A percentile compares a stretch with the other conserved stretches of the same genome.
phyloP scores from a whole-genome alignment of 2,888 invertebrate species.

The Penaeus monodon region DNA sequence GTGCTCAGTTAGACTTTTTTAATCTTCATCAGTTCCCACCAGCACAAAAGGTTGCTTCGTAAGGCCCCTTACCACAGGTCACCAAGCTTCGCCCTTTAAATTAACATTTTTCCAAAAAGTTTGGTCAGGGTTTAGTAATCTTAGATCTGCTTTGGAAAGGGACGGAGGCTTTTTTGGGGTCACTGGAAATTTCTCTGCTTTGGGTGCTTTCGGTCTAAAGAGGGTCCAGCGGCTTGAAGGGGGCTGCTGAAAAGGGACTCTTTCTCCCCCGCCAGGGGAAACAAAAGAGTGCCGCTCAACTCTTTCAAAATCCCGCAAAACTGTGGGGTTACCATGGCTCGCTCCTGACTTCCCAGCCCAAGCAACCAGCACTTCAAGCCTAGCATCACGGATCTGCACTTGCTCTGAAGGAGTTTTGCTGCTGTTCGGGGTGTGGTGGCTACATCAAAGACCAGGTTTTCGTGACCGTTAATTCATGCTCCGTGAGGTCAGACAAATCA shows the following conservation, averaged over 20 bases:
- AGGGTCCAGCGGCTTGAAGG: constrained; percentile 83
- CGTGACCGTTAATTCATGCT: constrained; percentile 72
- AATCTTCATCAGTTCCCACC: constrained; percentile 85
- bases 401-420: constrained; percentile 80
- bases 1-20: constrained; percentile 84
- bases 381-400: constrained; percentile 86
- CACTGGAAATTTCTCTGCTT: constrained; percentile 83
- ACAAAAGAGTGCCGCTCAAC: constrained; percentile 75
- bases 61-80: constrained; percentile 79
- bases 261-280: constrained; percentile 88
- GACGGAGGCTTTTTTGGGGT: constrained; percentile 83
- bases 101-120: constrained; percentile 80
- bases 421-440: constrained; percentile 85
- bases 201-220: constrained; percentile 86
- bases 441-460: constrained; percentile 76
- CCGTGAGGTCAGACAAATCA: constrained; percentile 84
- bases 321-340: constrained; percentile 85
- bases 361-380: constrained; percentile 82
- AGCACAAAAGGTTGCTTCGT: constrained; percentile 67
- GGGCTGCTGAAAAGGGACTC: constrained; percentile 80
- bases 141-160: constrained; percentile 71
- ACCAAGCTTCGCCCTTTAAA: constrained; percentile 83
- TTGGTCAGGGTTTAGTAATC: constrained; percentile 77
- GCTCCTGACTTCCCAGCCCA: constrained; percentile 85
- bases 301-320: constrained; percentile 78